These are phyloP conservation scores for Hyaena hyaena DNA, from an alignment of 2,113 vertebrate genomes.

Conservation along the genomic window DNA sequence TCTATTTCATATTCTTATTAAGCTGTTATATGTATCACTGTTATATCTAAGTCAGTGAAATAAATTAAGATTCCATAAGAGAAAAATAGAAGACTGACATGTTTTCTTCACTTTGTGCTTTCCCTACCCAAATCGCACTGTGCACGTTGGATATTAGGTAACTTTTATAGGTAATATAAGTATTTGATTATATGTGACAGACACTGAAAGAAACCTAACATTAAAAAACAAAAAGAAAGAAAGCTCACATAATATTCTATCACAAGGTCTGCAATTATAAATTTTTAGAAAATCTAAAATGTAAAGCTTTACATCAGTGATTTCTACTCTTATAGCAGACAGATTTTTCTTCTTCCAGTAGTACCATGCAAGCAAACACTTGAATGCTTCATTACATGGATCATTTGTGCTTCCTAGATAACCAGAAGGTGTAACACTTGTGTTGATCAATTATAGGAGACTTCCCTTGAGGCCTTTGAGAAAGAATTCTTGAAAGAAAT, in stretches of 20 bases:
- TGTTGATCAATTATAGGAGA: conserved; percentile 63
- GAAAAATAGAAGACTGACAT: not conserved
- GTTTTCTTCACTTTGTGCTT: not conserved
- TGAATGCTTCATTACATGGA: conserved; percentile 52
- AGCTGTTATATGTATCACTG: not conserved
- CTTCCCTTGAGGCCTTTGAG: conserved; percentile 66
- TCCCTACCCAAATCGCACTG: not conserved
- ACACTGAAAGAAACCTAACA: not conserved
- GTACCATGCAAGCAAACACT: not conserved
- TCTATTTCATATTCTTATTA: conserved; percentile 34
- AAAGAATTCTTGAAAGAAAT: conserved; percentile 74
- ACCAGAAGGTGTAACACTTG: conserved; percentile 45
- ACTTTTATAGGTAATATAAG: not conserved
- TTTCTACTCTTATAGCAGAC: not conserved
- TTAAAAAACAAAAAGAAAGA: not conserved
- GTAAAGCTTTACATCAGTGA: not conserved
- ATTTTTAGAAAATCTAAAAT: not conserved
- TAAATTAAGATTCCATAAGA: conserved; percentile 25
- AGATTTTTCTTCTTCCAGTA: not conserved
- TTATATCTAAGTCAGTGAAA: conserved; percentile 39
- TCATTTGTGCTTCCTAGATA: conserved; percentile 69
- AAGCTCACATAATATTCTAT: not conserved
- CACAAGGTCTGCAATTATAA: not conserved
- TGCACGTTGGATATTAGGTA: not conserved
- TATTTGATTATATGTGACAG: not conserved